phyloP scores from a whole-genome alignment of 1,140 invertebrate genomes.

The Drosophila busckii region DNA sequence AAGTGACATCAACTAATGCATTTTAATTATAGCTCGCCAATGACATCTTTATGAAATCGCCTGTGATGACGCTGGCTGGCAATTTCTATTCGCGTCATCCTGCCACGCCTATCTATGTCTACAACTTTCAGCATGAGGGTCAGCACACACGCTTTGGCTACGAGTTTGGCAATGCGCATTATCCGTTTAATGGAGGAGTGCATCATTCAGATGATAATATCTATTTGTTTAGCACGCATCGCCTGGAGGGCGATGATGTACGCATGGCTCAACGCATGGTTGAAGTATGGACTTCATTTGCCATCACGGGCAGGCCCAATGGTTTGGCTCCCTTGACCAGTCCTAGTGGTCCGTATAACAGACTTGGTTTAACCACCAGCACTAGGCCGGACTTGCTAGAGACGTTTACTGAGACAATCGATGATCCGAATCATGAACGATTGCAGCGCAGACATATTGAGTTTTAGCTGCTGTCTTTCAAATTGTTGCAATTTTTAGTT shows the following conservation, averaged over 20 bases:
- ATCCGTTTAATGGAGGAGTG: slow-evolving; percentile 78
- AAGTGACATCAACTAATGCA: neutral
- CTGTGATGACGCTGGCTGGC: slow-evolving; percentile 52
- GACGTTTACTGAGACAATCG: slow-evolving; percentile 53
- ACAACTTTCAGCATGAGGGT: slow-evolving; percentile 74
- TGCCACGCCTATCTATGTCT: slow-evolving; percentile 50
- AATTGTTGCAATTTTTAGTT: neutral
- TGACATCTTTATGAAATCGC: slow-evolving; percentile 61
- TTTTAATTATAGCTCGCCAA: neutral
- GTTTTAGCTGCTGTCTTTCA: slow-evolving; percentile 21
- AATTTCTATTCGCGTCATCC: slow-evolving; percentile 28
- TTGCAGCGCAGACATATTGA: slow-evolving; percentile 34
- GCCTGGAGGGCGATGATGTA: slow-evolving; percentile 56
- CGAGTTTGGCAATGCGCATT: slow-evolving; percentile 66
- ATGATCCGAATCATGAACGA: slow-evolving; percentile 60
- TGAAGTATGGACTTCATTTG: slow-evolving; percentile 77
- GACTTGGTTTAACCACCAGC: slow-evolving; percentile 36
- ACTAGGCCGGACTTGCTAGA: slow-evolving; percentile 47
- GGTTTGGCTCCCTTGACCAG: slow-evolving; percentile 27
- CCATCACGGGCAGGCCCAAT: slow-evolving; percentile 54
- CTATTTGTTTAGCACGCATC: slow-evolving; percentile 72
- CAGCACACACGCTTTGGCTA: slow-evolving; percentile 75
- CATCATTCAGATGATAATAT: slow-evolving; percentile 79
- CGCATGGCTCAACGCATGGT: slow-evolving; percentile 75
- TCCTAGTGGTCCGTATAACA: slow-evolving; percentile 69